Base-by-base conservation (phyloP, 2,888 invertebrate genomes). In the Mystacides longicornis region DNA sequence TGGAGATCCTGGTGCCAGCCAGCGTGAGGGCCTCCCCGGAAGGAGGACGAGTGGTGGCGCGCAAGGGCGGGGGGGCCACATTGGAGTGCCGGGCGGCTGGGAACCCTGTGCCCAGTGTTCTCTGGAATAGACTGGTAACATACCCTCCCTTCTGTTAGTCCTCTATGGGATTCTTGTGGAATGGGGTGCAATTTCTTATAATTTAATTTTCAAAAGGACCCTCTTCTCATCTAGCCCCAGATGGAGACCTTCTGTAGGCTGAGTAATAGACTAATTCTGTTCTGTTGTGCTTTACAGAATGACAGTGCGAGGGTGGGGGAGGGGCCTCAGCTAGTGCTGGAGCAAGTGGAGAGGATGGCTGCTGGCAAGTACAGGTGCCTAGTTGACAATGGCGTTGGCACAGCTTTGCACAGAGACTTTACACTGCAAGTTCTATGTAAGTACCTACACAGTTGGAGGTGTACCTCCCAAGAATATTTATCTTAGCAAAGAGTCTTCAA, bases 1-100 rank as follows among this genome's bases (percentile, higher is more conserved):
- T 86, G 33, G 85, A 86, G 65, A 85, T 86, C 58, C 69, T 86
- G 68, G 86, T 86, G 9, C 85, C 86, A 11, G 84, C 86, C 2
- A 81, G 80, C 62, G 83, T 86, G 49, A 72, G 84, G 22, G 80
- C 82, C n/a, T 78, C 83, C 43, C 85, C 85, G 2, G 81, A 83
- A 64, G 81, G 74, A 22, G 74, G 82, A 3, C 82, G 83, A 64
- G 76, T 85, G 49, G 82, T 84, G 31, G 85, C 85, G 11, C 69
- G 85, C 47, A 79, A 85, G 55, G 85, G 84, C 0, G 83, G 83
- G 11, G 81, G 84, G 0, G 81, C 85, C 1, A 84, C 85, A 42
- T 69, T 86, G 54, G 84, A 85, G 68, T 86, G 86, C 65, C 73
- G 84, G 58, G 86, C 85, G 0, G 80, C 83, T 0, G 86, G 86